A percentile compares a stretch with the other conserved stretches of the same genome.
phyloP scores from a whole-genome alignment of 2,113 vertebrate species.

The Leuciscus idus region DNA sequence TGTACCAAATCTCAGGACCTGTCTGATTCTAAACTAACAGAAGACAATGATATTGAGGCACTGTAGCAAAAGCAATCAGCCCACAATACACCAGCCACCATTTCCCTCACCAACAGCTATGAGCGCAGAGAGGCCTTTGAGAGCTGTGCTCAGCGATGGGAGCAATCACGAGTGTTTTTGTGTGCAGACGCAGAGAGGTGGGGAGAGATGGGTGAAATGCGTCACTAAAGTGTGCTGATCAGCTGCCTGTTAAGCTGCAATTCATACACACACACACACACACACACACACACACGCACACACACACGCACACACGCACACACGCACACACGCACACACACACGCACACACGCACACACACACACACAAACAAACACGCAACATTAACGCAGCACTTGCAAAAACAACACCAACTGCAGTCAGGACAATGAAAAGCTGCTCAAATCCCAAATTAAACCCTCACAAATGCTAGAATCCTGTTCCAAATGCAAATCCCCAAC shows the following conservation, averaged over 20 bases:
- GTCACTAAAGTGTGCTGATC: constrained; percentile 43
- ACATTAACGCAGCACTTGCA: background rate
- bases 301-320: constrained; percentile 20
- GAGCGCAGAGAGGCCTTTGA: constrained; percentile 45
- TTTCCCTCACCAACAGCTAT: constrained; percentile 50
- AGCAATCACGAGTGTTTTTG: constrained; percentile 48
- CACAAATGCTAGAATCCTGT: constrained; percentile 37
- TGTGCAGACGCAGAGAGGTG: constrained; percentile 39
- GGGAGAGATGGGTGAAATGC: constrained; percentile 32
- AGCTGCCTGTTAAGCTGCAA: constrained; percentile 30
- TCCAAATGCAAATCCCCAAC: constrained; percentile 21
- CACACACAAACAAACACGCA: background rate
- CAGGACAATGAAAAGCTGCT: constrained; percentile 43
- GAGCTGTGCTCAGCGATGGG: constrained; percentile 41
- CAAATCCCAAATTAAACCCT: constrained; percentile 34
- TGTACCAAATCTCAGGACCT: constrained; percentile 33
- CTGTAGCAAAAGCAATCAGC: constrained; percentile 50
- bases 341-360: background rate
- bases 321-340: constrained; percentile 10
- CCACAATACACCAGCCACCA: constrained; percentile 49
- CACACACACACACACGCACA: background rate
- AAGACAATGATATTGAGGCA: constrained; percentile 37
- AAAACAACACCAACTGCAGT: constrained; percentile 43
- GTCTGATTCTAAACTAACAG: constrained; percentile 47
- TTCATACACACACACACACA: constrained; percentile 5